Conservation (phyloP, 2,888 invertebrate species). For the Rutpela maculata region DNA sequence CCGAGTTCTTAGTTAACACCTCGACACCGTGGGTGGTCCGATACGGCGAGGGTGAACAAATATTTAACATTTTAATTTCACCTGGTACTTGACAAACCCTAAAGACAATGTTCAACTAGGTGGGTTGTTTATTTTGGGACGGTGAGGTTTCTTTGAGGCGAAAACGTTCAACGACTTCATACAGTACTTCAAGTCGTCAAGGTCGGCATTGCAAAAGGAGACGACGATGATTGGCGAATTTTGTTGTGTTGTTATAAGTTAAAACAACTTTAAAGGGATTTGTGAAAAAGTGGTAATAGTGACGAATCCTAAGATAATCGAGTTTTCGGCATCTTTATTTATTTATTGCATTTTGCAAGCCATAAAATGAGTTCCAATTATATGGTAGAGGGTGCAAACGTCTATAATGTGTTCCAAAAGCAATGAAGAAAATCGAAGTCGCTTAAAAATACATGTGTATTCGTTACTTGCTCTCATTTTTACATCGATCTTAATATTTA, state of each 20-base stretch:
- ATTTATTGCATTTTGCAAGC: too few species aligned
- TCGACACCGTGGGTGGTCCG: constrained; percentile 63
- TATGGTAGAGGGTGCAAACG: too few species aligned
- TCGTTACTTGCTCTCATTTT: too few species aligned
- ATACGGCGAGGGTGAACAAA: constrained; percentile 61
- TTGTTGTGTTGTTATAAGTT: neutral
- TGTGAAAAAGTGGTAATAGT: constrained; percentile 2
- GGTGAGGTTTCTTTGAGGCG: constrained; percentile 48
- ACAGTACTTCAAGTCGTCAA: constrained; percentile 16
- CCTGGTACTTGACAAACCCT: constrained; percentile 67
- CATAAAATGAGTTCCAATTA: too few species aligned
- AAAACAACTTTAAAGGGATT: neutral
- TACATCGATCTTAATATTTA: too few species aligned
- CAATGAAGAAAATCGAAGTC: too few species aligned
- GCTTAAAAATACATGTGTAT: too few species aligned
- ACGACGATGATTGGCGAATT: constrained; percentile 34
- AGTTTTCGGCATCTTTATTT: too few species aligned
- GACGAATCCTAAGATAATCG: neutral
- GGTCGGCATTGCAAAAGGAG: constrained; percentile 22
- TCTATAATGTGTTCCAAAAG: too few species aligned
- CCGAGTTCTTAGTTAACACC: constrained; percentile 57
- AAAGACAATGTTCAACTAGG: constrained; percentile 67
- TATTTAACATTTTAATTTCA: constrained; percentile 68
- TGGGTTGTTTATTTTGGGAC: constrained; percentile 56
- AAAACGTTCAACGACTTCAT: constrained; percentile 35